A percentile compares a stretch with the other conserved stretches of the same genome.
Conservation (phyloP, 2,888 invertebrate species). For the Lepidochitona cinerea region DNA sequence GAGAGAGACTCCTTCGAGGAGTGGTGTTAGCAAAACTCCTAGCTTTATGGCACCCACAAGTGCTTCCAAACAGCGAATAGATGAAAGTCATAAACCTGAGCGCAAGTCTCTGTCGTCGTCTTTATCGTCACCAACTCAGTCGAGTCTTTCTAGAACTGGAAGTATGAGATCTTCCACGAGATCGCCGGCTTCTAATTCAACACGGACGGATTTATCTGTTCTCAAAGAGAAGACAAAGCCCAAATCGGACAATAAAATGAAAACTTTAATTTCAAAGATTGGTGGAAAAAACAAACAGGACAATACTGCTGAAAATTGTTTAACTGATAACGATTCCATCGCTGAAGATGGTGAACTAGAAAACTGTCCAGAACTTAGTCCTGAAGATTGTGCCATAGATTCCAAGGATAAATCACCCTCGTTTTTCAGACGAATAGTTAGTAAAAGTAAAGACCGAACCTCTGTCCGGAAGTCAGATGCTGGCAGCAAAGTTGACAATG, state of each 20-base stretch:
- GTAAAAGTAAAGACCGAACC: constrained; percentile 46
- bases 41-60: constrained; percentile 54
- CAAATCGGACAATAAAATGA: constrained; percentile 23
- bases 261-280: constrained; percentile 26
- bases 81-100: not conserved
- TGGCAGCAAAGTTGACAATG: not conserved
- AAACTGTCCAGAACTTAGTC: constrained; percentile 14
- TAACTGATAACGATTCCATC: not conserved
- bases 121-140: not conserved
- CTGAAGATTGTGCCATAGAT: constrained; percentile 24
- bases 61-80: constrained; percentile 43
- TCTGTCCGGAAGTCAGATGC: constrained; percentile 30
- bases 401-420: constrained; percentile 45
- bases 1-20: constrained; percentile 20
- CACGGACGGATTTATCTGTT: constrained; percentile 10
- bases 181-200: not conserved
- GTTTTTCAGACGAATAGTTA: constrained; percentile 48
- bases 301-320: constrained; percentile 17
- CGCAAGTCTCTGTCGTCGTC: not conserved
- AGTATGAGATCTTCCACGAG: not conserved
- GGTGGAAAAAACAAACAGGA: constrained; percentile 24
- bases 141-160: not conserved
- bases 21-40: constrained; percentile 28
- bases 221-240: constrained; percentile 14
- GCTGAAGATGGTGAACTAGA: not conserved